Evolutionary conservation across 2,888 invertebrate genomes (phyloP).

Genomic region (Fragum whitleyi): DNA sequence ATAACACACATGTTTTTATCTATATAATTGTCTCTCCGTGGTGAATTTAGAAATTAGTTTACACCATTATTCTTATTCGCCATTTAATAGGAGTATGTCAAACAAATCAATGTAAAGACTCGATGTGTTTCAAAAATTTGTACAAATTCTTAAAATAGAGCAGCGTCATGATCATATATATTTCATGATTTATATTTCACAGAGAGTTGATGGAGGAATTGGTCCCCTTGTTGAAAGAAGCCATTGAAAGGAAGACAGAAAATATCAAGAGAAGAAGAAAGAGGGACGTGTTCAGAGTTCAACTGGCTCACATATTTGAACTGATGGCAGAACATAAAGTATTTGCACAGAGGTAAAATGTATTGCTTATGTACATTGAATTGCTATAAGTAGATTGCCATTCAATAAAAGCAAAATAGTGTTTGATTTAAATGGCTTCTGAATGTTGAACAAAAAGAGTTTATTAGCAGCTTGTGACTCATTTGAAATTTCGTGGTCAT

Average conservation of each 20-base stretch:
- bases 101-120: no score
- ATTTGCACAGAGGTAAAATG: slow-evolving; percentile 81
- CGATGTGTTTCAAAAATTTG: no score
- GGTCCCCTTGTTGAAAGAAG: slow-evolving; percentile 95
- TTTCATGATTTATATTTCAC: slow-evolving; percentile 45
- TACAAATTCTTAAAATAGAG: no score
- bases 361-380: not conserved
- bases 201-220: slow-evolving; percentile 99
- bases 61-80: no score
- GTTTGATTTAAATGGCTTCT: no score
- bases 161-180: no score
- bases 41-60: no score
- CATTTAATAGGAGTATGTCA: no score
- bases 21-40: no score
- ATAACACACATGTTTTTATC: no score
- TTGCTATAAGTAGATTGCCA: not conserved
- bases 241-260: slow-evolving; percentile 98
- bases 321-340: slow-evolving; percentile 91
- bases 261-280: slow-evolving; percentile 96
- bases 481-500: no score
- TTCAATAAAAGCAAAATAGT: not conserved
- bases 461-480: no score
- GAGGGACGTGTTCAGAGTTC: slow-evolving; percentile 95
- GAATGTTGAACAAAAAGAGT: not conserved
- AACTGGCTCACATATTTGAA: slow-evolving; percentile 95